A percentile compares a stretch with the other conserved stretches of the same genome.
Evolutionary conservation across 2,113 vertebrate species (phyloP).

Genomic region (Cygnus atratus): DNA sequence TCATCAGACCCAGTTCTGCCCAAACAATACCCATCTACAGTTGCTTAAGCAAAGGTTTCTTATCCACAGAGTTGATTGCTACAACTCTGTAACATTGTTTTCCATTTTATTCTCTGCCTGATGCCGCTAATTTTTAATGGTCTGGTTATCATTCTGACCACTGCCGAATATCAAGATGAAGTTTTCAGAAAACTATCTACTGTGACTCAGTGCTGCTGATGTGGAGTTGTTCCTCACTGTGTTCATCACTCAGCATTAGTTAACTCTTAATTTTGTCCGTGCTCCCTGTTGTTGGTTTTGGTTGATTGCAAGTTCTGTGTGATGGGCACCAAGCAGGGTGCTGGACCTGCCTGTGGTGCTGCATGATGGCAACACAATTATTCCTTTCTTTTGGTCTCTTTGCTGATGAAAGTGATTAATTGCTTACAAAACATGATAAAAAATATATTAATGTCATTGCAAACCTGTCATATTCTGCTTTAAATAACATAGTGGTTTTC

Average conservation of each 20-base stretch:
- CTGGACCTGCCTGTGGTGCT: background rate
- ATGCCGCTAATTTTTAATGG: background rate
- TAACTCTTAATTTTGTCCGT: conserved; percentile 17
- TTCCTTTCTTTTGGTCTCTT: background rate
- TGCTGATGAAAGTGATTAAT: conserved; percentile 10
- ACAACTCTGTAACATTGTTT: background rate
- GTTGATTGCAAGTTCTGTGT: background rate
- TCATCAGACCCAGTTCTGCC: background rate
- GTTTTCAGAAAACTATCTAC: background rate
- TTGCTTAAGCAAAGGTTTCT: background rate
- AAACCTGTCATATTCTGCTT: background rate
- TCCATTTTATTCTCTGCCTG: background rate
- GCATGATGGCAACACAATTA: background rate
- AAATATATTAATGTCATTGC: background rate
- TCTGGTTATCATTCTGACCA: conserved; percentile 20
- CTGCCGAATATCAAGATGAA: background rate
- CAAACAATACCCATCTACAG: background rate
- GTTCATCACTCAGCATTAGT: conserved; percentile 1
- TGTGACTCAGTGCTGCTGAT: background rate
- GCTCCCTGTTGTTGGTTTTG: background rate
- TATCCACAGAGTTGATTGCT: background rate
- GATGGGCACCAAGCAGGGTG: background rate
- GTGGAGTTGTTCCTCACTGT: background rate
- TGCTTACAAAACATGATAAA: background rate
- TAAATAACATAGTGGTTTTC: background rate